These are phyloP conservation scores for Ephestia elutella DNA, from an alignment of 1,140 invertebrate species.

Conservation along the genomic window DNA sequence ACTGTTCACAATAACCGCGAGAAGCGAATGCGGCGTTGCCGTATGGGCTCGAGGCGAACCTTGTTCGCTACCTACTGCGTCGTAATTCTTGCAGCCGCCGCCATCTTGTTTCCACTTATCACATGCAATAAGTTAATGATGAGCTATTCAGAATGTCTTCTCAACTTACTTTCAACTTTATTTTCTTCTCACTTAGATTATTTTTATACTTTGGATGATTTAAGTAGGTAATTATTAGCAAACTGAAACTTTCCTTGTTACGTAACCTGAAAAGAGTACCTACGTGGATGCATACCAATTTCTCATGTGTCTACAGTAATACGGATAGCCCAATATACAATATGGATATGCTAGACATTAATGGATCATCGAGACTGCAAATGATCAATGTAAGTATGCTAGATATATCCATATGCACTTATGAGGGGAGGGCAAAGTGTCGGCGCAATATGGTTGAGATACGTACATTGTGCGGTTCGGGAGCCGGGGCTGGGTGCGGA, in stretches of 20 bases:
- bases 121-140: slow-evolving; percentile 27
- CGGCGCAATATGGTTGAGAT: slow-evolving; percentile 67
- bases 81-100: slow-evolving; percentile 57
- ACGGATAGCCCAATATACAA: slow-evolving; percentile 30
- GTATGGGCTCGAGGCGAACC: slow-evolving; percentile 35
- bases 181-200: slow-evolving; percentile 6
- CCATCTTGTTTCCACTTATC: slow-evolving; percentile 59
- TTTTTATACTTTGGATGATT: background rate
- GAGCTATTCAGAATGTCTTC: background rate
- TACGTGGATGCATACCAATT: slow-evolving; percentile 18
- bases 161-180: background rate
- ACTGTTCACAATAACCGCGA: slow-evolving; percentile 32
- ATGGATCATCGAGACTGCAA: slow-evolving; percentile 37
- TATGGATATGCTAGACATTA: slow-evolving; percentile 44
- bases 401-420: slow-evolving; percentile 55
- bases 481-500: slow-evolving; percentile 42
- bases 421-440: slow-evolving; percentile 40
- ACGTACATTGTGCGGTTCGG: slow-evolving; percentile 63
- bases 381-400: slow-evolving; percentile 21
- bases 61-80: slow-evolving; percentile 39
- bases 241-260: slow-evolving; percentile 14
- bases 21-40: slow-evolving; percentile 61
- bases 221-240: background rate
- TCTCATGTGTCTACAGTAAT: slow-evolving; percentile 15
- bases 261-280: slow-evolving; percentile 26